These are phyloP conservation scores for Microplitis deprimator DNA, from an alignment of 2,888 invertebrate genomes.

Conservation along the genomic window DNA sequence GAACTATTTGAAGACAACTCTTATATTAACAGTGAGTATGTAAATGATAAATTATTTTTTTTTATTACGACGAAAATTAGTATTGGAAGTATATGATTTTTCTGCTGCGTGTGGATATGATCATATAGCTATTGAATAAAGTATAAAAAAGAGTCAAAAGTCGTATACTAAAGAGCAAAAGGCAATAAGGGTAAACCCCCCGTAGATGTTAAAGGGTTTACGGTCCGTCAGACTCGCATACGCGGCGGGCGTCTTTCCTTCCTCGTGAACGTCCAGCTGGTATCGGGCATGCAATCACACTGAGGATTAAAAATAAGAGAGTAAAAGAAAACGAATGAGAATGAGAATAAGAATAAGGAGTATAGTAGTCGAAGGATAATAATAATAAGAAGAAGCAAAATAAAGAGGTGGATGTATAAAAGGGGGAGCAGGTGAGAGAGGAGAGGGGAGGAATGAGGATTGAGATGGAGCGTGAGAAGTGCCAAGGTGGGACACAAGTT, in stretches of 20 bases:
- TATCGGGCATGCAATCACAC: conserved; percentile 69
- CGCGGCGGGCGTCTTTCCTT: conserved; percentile 65
- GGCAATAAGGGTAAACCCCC: conserved; percentile 56
- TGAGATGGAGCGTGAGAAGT: conserved; percentile 47
- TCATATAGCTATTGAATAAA: neutral
- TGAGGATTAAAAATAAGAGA: conserved; percentile 64
- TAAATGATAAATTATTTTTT: neutral
- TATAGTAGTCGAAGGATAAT: conserved; percentile 39
- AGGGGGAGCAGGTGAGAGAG: conserved; percentile 47
- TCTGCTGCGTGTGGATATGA: neutral
- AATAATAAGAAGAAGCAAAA: conserved; percentile 44
- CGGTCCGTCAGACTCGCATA: conserved; percentile 63
- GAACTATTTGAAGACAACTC: no score
- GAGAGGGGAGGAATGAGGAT: conserved; percentile 20
- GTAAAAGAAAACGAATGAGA: conserved; percentile 51
- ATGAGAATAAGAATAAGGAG: conserved; percentile 32
- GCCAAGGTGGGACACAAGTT: conserved; percentile 44
- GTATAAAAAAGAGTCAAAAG: conserved; percentile 39
- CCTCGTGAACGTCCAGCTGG: conserved; percentile 66
- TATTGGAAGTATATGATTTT: neutral
- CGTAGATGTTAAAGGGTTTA: conserved; percentile 68
- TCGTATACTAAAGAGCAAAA: conserved; percentile 23
- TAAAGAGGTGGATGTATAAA: conserved; percentile 45
- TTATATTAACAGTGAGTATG: no score
- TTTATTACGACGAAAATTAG: neutral